These are phyloP conservation scores for Lomographa bimaculata DNA, from an alignment of 2,888 invertebrate species.

Conservation along the genomic window DNA sequence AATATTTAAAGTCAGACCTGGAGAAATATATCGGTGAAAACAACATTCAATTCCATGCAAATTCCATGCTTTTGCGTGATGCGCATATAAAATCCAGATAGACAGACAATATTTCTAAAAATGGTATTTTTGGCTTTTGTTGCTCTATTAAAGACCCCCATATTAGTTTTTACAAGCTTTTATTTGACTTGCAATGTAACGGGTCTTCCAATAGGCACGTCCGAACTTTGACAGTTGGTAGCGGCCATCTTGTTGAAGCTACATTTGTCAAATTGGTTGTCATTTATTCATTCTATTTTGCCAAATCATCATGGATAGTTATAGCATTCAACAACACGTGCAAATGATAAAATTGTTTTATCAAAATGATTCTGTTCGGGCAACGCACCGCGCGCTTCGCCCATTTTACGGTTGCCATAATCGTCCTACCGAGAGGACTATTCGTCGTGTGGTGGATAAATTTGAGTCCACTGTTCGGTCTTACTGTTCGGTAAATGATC, in stretches of 20 bases:
- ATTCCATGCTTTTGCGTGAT: too few relatives aligned
- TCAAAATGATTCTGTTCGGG: conserved; percentile 12
- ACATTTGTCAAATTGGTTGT: conserved; percentile 20
- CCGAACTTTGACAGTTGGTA: neutral
- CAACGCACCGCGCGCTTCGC: conserved; percentile 7
- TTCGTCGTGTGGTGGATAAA: conserved; percentile 1
- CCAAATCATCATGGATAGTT: conserved; percentile 12
- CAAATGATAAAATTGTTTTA: conserved; percentile 16
- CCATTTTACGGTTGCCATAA: conserved; percentile 9
- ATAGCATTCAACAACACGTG: conserved; percentile 6
- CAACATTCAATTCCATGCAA: too few relatives aligned
- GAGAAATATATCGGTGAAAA: too few relatives aligned
- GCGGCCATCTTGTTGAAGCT: conserved; percentile 3
- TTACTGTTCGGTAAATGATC: too few relatives aligned
- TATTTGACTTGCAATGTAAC: neutral
- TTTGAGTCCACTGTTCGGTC: too few relatives aligned
- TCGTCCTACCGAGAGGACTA: conserved; percentile 1
- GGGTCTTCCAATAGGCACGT: neutral
- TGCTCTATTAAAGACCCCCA: too few relatives aligned
- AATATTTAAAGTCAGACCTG: too few relatives aligned
- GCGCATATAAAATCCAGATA: too few relatives aligned
- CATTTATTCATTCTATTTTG: conserved; percentile 18
- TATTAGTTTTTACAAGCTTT: too few relatives aligned
- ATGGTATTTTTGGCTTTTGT: too few relatives aligned
- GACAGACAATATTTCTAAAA: too few relatives aligned